These are phyloP conservation scores for Pseudococcus jackbeardsleyi DNA, from an alignment of 2,888 invertebrate species.

Conservation along the genomic window DNA sequence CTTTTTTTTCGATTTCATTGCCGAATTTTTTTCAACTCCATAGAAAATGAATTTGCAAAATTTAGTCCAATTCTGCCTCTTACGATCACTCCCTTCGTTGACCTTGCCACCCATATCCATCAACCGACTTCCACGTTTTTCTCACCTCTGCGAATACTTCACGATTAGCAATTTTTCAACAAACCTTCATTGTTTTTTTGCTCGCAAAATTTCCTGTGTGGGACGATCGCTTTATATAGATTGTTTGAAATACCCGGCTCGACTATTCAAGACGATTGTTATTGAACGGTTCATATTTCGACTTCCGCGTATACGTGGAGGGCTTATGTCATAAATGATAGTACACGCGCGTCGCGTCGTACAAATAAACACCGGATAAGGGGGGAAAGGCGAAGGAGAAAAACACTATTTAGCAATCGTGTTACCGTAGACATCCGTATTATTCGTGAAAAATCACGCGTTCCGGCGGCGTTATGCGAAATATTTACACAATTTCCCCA, in stretches of 20 bases:
- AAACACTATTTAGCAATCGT: constrained; percentile 2
- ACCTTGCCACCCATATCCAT: neutral
- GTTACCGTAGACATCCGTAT: neutral
- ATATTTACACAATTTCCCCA: constrained; percentile 28
- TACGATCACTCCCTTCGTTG: neutral
- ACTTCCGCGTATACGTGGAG: neutral
- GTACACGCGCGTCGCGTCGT: constrained; percentile 5
- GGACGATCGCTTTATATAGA: neutral
- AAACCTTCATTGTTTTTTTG: neutral
- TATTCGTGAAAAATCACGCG: constrained; percentile 18
- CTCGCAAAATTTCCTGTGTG: neutral
- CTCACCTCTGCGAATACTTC: neutral
- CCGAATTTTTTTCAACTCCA: too few species aligned
- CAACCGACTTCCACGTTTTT: neutral
- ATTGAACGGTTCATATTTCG: constrained; percentile 26
- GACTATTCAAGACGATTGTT: constrained; percentile 19
- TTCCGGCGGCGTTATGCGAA: neutral
- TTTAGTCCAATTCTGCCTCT: too few species aligned
- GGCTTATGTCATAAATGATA: constrained; percentile 11
- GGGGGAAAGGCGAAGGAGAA: neutral
- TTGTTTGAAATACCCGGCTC: neutral
- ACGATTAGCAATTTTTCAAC: neutral
- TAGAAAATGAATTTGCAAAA: too few species aligned
- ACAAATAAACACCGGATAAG: neutral
- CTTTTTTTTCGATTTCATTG: too few species aligned